Evolutionary conservation across 2,113 vertebrate genomes (phyloP).

Genomic region (Pterocles orientalis): DNA sequence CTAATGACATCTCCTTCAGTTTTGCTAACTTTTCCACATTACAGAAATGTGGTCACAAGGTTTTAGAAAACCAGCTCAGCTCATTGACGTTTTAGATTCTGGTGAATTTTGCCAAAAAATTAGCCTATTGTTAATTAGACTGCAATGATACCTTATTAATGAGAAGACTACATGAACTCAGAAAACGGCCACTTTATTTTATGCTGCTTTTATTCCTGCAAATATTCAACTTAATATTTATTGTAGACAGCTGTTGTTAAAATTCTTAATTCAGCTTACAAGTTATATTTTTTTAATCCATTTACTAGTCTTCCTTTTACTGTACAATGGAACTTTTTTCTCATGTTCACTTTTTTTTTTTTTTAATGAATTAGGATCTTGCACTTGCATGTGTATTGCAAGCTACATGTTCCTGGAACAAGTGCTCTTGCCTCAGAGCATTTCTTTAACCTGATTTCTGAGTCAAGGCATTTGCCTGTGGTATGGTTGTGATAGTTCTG

Average conservation of each 20-base stretch:
- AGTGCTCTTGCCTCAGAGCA: not conserved
- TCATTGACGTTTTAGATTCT: not conserved
- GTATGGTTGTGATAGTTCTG: not conserved
- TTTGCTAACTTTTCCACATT: not conserved
- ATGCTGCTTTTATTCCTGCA: not conserved
- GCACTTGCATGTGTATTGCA: accelerated
- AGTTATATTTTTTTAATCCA: not conserved
- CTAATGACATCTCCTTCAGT: not conserved
- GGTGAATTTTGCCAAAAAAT: not conserved
- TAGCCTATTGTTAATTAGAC: not conserved
- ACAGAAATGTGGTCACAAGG: not conserved
- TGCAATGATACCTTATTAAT: not conserved
- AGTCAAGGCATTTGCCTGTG: not conserved
- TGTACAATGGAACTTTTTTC: not conserved
- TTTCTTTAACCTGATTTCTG: not conserved
- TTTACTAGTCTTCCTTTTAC: not conserved
- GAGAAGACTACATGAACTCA: not conserved
- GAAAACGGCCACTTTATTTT: not conserved
- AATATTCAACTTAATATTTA: not conserved
- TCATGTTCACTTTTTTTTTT: not conserved
- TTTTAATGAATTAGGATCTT: not conserved
- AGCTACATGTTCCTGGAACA: not conserved
- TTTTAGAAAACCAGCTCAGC: accelerated
- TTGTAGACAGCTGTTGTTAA: accelerated
- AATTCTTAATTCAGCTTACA: not conserved